Percentiles rank a stretch among this genome's conserved stretches.
phyloP scores from a whole-genome alignment of 30 jellyfish, hydroid and myxozoan species.

The Kudoa iwatai region DNA sequence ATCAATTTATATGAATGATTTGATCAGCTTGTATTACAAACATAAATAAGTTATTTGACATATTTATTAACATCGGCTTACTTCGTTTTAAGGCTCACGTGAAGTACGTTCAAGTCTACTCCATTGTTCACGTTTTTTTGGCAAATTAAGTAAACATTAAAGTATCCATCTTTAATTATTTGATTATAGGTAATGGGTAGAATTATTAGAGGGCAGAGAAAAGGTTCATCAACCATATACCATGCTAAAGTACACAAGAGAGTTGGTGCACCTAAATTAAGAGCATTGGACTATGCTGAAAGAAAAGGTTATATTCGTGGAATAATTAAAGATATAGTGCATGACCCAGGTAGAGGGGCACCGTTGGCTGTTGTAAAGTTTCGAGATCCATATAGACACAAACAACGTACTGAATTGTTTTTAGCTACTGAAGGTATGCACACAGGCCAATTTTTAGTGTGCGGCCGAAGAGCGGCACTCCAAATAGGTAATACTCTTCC shows the following conservation, averaged over 20 bases:
- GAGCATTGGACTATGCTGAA: slow-evolving; percentile 58
- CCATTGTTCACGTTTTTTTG: no score
- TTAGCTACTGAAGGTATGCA: slow-evolving; percentile 91
- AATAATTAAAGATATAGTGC: slow-evolving; percentile 35
- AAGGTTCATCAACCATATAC: slow-evolving; percentile 72
- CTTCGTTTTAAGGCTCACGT: no score
- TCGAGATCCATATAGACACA: slow-evolving; percentile 56
- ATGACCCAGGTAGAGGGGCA: slow-evolving; percentile 91
- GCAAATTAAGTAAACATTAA: no score
- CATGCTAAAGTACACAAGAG: slow-evolving; percentile 21
- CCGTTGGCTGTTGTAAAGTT: slow-evolving; percentile 75
- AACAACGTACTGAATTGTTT: slow-evolving; percentile 23
- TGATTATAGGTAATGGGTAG: no score
- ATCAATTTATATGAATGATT: no score
- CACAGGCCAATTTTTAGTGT: slow-evolving; percentile 60
- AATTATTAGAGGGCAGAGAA: slow-evolving; percentile 71
- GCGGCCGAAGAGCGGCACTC: slow-evolving; percentile 74
- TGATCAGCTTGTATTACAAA: no score
- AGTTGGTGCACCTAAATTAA: slow-evolving; percentile 49
- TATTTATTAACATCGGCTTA: no score
- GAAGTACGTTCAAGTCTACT: no score
- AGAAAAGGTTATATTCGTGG: slow-evolving; percentile 67
- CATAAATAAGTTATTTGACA: no score
- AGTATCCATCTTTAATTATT: no score
- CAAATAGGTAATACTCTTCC: slow-evolving; percentile 79